Evolutionary conservation across 2,888 invertebrate species (phyloP).

Genomic region (Stegophylla sp.): DNA sequence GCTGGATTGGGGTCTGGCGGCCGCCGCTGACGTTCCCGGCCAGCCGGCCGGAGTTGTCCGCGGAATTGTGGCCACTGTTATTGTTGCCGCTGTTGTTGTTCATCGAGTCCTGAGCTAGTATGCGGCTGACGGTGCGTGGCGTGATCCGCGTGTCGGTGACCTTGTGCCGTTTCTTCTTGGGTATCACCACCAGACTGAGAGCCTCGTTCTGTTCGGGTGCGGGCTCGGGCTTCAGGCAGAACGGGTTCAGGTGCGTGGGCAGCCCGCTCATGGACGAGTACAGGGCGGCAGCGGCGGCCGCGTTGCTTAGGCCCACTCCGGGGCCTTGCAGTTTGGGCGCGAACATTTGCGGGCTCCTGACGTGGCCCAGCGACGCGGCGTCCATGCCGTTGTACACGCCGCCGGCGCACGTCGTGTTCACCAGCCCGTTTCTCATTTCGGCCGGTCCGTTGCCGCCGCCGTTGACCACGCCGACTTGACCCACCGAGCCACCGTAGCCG

Average conservation of each 20-base stretch:
- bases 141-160: slow-evolving; percentile 91
- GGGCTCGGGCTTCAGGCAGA: slow-evolving; percentile 68
- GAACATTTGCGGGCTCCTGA: slow-evolving; percentile 68
- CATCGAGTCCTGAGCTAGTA: slow-evolving; percentile 81
- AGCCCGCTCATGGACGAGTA: slow-evolving; percentile 69
- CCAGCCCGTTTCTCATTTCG: slow-evolving; percentile 38
- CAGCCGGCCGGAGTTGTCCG: slow-evolving; percentile 65
- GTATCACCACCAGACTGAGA: slow-evolving; percentile 90
- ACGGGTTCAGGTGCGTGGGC: slow-evolving; percentile 67
- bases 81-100: slow-evolving; percentile 68
- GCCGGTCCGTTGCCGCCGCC: slow-evolving; percentile 28
- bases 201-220: slow-evolving; percentile 89
- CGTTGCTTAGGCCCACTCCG: slow-evolving; percentile 67
- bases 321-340: slow-evolving; percentile 77
- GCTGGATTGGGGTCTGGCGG: too few species aligned
- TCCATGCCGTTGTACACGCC: slow-evolving; percentile 42
- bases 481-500: neutral
- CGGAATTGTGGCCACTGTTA: slow-evolving; percentile 67
- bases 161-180: slow-evolving; percentile 96
- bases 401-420: slow-evolving; percentile 23
- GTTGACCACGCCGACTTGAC: slow-evolving; percentile 3
- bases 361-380: slow-evolving; percentile 5
- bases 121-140: slow-evolving; percentile 85
- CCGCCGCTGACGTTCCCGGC: slow-evolving; percentile 66
- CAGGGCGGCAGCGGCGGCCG: slow-evolving; percentile 64